Base-by-base conservation (phyloP, 2,113 vertebrate species). In the Vulpes lagopus region DNA sequence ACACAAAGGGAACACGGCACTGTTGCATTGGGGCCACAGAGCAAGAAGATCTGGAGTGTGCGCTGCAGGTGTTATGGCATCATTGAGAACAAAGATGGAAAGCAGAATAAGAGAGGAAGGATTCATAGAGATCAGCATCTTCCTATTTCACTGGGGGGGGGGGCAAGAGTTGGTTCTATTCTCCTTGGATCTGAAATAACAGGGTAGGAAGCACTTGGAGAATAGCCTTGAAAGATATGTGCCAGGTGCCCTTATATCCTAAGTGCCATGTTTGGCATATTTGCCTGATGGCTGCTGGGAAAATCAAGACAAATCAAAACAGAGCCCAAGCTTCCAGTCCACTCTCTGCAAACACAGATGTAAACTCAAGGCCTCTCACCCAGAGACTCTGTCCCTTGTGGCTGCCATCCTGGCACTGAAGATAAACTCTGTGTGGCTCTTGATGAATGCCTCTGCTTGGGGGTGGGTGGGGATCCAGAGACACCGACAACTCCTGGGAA, bases 361-460 rank as follows among this genome's bases (percentile, higher is more conserved):
- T 25, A 32, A 38, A 25, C 49, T 11, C 59, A 27, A 25, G 71
- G 67, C 32, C 27, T 25, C 57, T 71, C 82, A 55, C 49, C 81
- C 53, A 2, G 79, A 73, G 23, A 65, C 32, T 27, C 62, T 83
- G 89, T 51, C 83, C 55, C 65, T 27, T 0, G 4, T 14, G 32
- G 14, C 80, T 78, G 30, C 62, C 19, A 2, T 6, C 38, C 82
- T 64, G 1, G 85, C 57, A 71, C 1, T 4, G n/a, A 51, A 92
- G 91, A 86, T 7, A 95, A 32, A 85, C 97, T 80, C 83, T 23
- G 69, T 22, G 12, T 51, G 62, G 79, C 62, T 12, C 16, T 32
- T 71, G 96, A 85, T 97, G 97, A 32, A 78, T 94, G 95, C 32
- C 38, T 73, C 88, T 59, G 35, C 88, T 79, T 81, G 23, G 62